Percentiles rank a stretch among this genome's conserved stretches.
These are phyloP conservation scores for Moxostoma hubbsi DNA, from an alignment of 2,797 vertebrate species.

Conservation along the genomic window DNA sequence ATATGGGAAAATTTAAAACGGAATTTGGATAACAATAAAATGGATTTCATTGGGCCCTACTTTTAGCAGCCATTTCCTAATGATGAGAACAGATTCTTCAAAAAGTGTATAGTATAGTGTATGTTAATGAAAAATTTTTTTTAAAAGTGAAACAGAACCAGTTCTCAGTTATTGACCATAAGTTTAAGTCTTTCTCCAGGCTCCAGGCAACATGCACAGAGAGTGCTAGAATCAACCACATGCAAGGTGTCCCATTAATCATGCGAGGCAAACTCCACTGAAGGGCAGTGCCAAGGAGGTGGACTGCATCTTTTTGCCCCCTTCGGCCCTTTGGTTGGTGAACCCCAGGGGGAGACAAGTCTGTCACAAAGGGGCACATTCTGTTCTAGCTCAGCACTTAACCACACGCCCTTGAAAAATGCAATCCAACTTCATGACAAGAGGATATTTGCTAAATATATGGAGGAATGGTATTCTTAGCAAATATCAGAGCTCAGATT, in stretches of 20 bases:
- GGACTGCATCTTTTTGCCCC: conserved; percentile 43
- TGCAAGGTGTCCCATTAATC: conserved; percentile 59
- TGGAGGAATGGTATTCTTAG: background rate
- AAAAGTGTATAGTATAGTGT: too few relatives aligned
- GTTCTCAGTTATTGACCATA: too few relatives aligned
- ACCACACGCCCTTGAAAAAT: conserved; percentile 54
- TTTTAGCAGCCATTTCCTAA: too few relatives aligned
- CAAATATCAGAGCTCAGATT: conserved; percentile 6
- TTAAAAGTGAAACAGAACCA: too few relatives aligned
- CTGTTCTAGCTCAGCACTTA: conserved; percentile 50
- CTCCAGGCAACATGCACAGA: conserved; percentile 33
- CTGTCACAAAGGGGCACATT: conserved; percentile 41
- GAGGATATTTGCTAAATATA: conserved; percentile 25
- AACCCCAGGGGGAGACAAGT: conserved; percentile 46
- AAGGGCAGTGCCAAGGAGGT: conserved; percentile 53
- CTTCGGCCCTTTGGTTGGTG: conserved; percentile 29
- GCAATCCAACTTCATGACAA: conserved; percentile 36
- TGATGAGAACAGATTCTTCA: too few relatives aligned
- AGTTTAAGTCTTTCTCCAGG: background rate
- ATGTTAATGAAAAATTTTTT: too few relatives aligned
- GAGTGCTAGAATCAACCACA: conserved; percentile 28
- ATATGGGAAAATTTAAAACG: too few relatives aligned
- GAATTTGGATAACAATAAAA: too few relatives aligned
- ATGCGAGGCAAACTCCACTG: conserved; percentile 32
- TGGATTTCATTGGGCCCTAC: too few relatives aligned